Evolutionary conservation across 1,140 invertebrate genomes (phyloP), one percentile per base, ranked within the genome.

Genomic region (Heliconius nattereri): DNA sequence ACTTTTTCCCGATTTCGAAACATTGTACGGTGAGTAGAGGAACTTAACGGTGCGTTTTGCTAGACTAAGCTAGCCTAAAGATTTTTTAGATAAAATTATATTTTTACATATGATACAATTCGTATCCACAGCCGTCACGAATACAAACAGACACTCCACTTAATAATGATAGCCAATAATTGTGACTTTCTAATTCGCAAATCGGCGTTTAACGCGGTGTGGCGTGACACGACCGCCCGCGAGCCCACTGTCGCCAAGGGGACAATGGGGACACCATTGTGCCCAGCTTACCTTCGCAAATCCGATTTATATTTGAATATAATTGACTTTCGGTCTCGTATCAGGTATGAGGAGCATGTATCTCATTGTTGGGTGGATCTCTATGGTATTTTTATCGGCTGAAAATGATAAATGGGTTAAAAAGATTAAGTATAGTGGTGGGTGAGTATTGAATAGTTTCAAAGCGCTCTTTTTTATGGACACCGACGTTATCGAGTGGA

Each of bases 281-380:
- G 84, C 88, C 77, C 73, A 82, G 81, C 91, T 94, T 94, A 94
- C 87, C 88, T 92, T 94, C 85, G 92, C 92, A 93, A 94, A 94
- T 94, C 92, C 90, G 92, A 93, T 94, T 94, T 94, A 92, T 94
- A 94, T 94, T 94, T 94, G 91, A 94, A 94, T 94, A 94, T 94
- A 93, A 94, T 94, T 93, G 92, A 94, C 91, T 93, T 90, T 91
- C 88, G 88, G 91, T 85, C 89, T 86, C 88, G 84, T 88, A 91
- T 93, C 92, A 89, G 91, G 90, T 92, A 94, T 86, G 86, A 88
- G 86, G 89, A 86, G 86, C 86, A 88, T 88, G 90, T 91, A 88
- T 84, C 86, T 87, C 87, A 92, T 94, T 94, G 92, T 94, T 84
- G 82, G 86, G 71, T 87, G 89, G 90, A 92, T 91, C 90, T 92